These are phyloP conservation scores for Oreochromis spilurus DNA, from an alignment of 2,113 vertebrate species.

Conservation along the genomic window DNA sequence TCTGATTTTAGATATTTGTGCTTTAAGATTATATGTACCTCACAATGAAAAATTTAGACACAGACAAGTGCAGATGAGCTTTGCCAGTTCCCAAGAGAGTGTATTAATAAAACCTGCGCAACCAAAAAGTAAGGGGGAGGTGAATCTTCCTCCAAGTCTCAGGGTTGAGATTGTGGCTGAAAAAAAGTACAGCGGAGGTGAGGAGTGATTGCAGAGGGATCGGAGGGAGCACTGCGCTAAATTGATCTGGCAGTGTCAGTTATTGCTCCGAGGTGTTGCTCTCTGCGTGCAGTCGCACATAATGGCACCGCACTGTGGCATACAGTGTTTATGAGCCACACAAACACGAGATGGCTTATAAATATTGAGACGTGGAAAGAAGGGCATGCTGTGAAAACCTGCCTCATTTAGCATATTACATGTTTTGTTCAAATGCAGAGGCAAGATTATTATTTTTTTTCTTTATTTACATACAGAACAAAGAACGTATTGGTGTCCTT, in stretches of 20 bases:
- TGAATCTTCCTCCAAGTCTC: background rate
- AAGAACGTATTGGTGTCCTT: background rate
- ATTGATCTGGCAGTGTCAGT: constrained; percentile 53
- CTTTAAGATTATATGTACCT: constrained; percentile 23
- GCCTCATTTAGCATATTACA: background rate
- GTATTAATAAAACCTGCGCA: constrained; percentile 13
- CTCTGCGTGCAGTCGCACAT: constrained; percentile 27
- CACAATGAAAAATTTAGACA: constrained; percentile 23
- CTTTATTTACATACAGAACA: background rate
- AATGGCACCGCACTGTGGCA: background rate
- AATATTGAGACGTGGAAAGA: constrained; percentile 20
- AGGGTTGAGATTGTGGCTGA: background rate
- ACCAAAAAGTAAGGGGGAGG: background rate
- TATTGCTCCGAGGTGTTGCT: constrained; percentile 53
- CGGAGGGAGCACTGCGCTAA: constrained; percentile 28
- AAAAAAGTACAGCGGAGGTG: constrained; percentile 23
- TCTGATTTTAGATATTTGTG: constrained; percentile 29
- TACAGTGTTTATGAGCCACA: constrained; percentile 21
- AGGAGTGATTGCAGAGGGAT: constrained; percentile 45
- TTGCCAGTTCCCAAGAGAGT: background rate
- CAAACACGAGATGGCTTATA: constrained; percentile 5
- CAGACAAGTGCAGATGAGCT: constrained; percentile 26
- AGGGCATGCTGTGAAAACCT: background rate
- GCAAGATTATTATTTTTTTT: background rate
- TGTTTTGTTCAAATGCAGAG: background rate